Evolutionary conservation across 2,888 invertebrate genomes (phyloP), one percentile per base, ranked within the genome.

Genomic region (Aquatica leii): DNA sequence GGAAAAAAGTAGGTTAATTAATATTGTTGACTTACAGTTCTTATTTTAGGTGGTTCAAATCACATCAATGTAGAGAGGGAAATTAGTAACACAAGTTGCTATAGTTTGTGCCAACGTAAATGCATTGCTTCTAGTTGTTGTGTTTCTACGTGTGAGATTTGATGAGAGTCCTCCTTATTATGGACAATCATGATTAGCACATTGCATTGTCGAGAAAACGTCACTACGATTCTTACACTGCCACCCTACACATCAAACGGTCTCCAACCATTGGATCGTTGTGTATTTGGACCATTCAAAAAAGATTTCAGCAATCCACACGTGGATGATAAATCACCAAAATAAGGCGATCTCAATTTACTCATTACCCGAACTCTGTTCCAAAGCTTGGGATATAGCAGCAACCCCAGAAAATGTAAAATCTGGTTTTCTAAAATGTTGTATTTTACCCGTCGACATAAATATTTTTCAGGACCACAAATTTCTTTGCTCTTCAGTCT

Each of bases 171-270:
- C 24, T 24, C 24, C 6, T 24, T 2, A 24, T 24, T 24, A 24
- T 24, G 24, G 24, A 37, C 37, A 37, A 37, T 2, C 37, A 37
- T 37, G 37, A 37, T 37, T n/a, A 3, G 37, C 37, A 37, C 37
- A 37, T 37, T 12, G 37, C 37, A 11, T 37, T 37, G 37, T 37
- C n/a, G 37, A 37, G 37, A 37, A 37, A 37, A 37, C 37, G 37
- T 2, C 12, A 37, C 9, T 11, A 37, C 37, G 37, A 37, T 37
- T 24, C 24, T 24, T 24, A 24, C 24, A 6, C 24, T 24, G 24
- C n/a, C n/a, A n/a, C n/a, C n/a, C n/a, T n/a, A n/a, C n/a, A n/a
- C n/a, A n/a, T n/a, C n/a, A n/a, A n/a, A n/a, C n/a, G n/a, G n/a
- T n/a, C n/a, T n/a, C n/a, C n/a, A n/a, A n/a, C n/a, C n/a, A n/a